These are phyloP conservation scores for Dicyrtomina minuta DNA, from an alignment of 2,888 invertebrate genomes.

Conservation along the genomic window DNA sequence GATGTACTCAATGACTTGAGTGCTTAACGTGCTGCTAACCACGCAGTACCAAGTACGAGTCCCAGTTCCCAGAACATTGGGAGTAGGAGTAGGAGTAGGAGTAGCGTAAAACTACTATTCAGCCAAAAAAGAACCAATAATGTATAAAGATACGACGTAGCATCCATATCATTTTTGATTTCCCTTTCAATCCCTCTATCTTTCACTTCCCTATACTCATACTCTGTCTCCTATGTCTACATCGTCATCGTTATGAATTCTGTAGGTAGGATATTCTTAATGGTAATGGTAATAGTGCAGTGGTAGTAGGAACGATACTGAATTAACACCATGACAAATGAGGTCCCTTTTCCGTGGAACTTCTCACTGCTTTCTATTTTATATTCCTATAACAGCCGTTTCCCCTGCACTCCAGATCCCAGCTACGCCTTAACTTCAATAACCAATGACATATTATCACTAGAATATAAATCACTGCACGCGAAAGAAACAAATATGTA, in stretches of 20 bases:
- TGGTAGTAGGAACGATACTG: neutral
- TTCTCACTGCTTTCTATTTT: neutral
- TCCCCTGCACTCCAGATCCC: no score
- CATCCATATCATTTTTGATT: no score
- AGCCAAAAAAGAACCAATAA: neutral
- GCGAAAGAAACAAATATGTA: no score
- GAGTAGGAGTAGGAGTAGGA: no score
- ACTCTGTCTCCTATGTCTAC: neutral
- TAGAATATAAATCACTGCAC: no score
- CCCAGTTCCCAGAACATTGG: no score
- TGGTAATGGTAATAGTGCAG: neutral
- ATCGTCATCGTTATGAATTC: neutral
- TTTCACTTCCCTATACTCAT: no score
- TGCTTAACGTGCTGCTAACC: neutral
- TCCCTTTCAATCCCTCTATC: neutral
- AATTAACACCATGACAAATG: neutral
- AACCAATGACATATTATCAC: no score
- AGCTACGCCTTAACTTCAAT: no score
- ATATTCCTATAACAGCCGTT: no score
- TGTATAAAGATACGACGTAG: no score
- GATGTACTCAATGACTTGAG: constrained; percentile 24
- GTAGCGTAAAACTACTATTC: neutral
- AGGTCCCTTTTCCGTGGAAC: neutral
- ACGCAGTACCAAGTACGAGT: no score
- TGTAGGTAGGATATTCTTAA: neutral